These are phyloP conservation scores for Mycetomoellerius zeteki DNA, from an alignment of 1,140 invertebrate genomes.

Conservation along the genomic window DNA sequence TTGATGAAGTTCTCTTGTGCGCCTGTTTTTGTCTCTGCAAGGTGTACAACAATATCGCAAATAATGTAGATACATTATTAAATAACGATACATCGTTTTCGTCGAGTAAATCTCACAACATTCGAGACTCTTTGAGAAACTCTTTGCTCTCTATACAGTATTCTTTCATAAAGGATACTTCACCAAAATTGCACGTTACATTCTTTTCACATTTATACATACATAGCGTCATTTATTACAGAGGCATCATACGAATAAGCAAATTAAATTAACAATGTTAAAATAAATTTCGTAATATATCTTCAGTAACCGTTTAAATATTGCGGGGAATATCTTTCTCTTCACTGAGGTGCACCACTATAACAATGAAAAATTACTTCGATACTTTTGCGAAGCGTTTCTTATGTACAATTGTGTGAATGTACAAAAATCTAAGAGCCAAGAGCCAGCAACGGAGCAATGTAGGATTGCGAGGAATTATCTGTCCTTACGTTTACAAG, in stretches of 20 bases:
- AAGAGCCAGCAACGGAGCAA: conserved; percentile 73
- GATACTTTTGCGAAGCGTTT: conserved; percentile 73
- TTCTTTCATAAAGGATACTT: conserved; percentile 73
- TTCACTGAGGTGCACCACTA: conserved; percentile 67
- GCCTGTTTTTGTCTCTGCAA: conserved; percentile 57
- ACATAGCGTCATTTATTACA: conserved; percentile 77
- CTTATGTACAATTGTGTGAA: conserved; percentile 76
- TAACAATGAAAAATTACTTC: conserved; percentile 72
- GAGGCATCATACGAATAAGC: conserved; percentile 78
- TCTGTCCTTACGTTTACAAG: conserved; percentile 71
- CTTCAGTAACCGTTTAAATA: conserved; percentile 73
- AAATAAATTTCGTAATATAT: conserved; percentile 76
- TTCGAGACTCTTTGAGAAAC: conserved; percentile 49
- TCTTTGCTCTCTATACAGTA: conserved; percentile 63
- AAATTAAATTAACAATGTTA: conserved; percentile 77
- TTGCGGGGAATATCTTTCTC: conserved; percentile 68
- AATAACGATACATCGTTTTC: conserved; percentile 63
- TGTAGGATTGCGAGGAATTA: conserved; percentile 73
- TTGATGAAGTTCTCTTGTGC: conserved; percentile 72
- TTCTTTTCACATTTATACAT: conserved; percentile 76
- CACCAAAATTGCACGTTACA: conserved; percentile 77
- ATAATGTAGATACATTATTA: conserved; percentile 70
- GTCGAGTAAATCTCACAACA: conserved; percentile 52
- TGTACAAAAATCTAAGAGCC: conserved; percentile 76
- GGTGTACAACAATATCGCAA: conserved; percentile 63